Percentiles rank a stretch among this genome's conserved stretches.
These are phyloP conservation scores for Atrina japonica DNA, from an alignment of 2,888 invertebrate species.

Conservation along the genomic window DNA sequence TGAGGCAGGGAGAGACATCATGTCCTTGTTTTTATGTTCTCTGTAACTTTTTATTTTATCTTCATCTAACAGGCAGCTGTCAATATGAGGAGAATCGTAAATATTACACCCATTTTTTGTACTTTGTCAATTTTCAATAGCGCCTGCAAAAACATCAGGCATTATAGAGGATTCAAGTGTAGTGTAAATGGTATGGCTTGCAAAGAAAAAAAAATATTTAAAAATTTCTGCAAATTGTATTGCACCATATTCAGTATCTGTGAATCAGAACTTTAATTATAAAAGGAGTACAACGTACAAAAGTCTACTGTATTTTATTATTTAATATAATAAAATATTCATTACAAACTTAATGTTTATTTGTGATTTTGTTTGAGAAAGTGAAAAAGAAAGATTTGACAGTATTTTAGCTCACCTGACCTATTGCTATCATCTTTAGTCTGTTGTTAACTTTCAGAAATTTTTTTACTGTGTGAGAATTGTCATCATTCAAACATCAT, in stretches of 20 bases:
- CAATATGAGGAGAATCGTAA: conserved; percentile 24
- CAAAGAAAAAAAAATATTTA: conserved; percentile 32
- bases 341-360: conserved; percentile 41
- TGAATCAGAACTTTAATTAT: conserved; percentile 31
- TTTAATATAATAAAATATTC: conserved; percentile 65
- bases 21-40: conserved; percentile 24
- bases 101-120: conserved; percentile 31
- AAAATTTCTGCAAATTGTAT: conserved; percentile 34
- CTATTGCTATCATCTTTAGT: too few species aligned
- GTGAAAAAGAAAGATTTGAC: too few species aligned
- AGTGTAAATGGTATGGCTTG: conserved; percentile 25
- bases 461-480: too few species aligned
- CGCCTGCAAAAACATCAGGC: conserved; percentile 1
- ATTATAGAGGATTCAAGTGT: conserved; percentile 10
- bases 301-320: conserved; percentile 65
- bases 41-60: conserved; percentile 9
- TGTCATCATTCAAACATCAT: too few species aligned
- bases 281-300: conserved; percentile 33
- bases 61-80: conserved; percentile 31
- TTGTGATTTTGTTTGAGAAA: too few species aligned
- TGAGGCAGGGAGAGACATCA: conserved; percentile 21
- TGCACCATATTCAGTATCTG: conserved; percentile 31
- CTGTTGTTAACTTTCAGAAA: too few species aligned
- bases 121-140: conserved; percentile 16
- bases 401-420: too few species aligned